Conservation (phyloP, 2,888 invertebrate species). For the Xanthia icteritia region DNA sequence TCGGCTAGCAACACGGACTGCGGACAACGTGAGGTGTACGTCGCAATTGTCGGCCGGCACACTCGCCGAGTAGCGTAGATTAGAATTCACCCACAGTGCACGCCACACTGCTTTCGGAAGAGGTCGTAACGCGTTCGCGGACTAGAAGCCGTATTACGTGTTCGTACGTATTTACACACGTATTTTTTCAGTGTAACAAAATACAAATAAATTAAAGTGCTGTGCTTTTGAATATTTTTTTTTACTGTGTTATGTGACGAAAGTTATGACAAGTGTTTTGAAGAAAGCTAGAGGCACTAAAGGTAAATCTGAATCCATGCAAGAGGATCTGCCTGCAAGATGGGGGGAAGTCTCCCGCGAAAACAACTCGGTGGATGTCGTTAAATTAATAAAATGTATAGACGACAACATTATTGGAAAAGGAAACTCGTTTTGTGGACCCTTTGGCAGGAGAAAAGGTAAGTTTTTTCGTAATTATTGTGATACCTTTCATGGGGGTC, state of each 20-base stretch:
- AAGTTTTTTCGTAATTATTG: conserved; percentile 67
- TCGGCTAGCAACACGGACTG: conserved; percentile 63
- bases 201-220: conserved; percentile 61
- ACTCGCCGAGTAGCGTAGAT: conserved; percentile 53
- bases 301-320: conserved; percentile 89
- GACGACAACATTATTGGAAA: conserved; percentile 95
- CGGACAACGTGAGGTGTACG: conserved; percentile 63
- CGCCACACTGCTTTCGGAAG: conserved; percentile 39
- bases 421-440: conserved; percentile 95
- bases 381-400: conserved; percentile 94
- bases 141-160: conserved; percentile 58
- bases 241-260: conserved; percentile 82
- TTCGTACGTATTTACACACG: conserved; percentile 61
- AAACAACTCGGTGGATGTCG: conserved; percentile 92
- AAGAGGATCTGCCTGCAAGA: conserved; percentile 87
- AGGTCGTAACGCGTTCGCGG: conserved; percentile 55
- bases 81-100: conserved; percentile 50
- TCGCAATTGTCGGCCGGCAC: conserved; percentile 56
- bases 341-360: conserved; percentile 82
- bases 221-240: conserved; percentile 54
- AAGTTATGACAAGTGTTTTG: conserved; percentile 88
- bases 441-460: conserved; percentile 96
- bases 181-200: conserved; percentile 53
- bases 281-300: conserved; percentile 88
- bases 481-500: background rate